A percentile compares a stretch with the other conserved stretches of the same genome.
phyloP scores from a whole-genome alignment of 2,113 vertebrate genomes.

The Crotalus tigris region DNA sequence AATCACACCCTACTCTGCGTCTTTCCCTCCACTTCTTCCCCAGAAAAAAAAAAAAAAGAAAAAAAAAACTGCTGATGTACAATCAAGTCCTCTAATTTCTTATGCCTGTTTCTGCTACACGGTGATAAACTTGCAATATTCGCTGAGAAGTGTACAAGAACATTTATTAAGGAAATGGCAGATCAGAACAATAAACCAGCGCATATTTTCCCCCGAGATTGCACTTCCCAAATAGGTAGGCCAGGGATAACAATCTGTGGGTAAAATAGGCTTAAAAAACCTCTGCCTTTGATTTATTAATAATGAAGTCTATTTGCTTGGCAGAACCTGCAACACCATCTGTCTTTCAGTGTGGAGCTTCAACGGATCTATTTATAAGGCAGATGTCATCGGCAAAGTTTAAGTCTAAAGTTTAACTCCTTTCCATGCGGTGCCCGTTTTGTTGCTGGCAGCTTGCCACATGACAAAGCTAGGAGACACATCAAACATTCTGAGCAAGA shows the following conservation, averaged over 20 bases:
- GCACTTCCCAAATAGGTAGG: background rate
- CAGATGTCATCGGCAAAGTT: constrained; percentile 32
- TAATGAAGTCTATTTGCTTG: constrained; percentile 33
- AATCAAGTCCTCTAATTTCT: background rate
- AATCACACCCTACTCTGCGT: background rate
- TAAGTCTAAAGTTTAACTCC: constrained; percentile 18
- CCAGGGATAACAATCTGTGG: background rate
- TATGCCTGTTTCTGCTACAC: background rate
- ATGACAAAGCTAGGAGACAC: background rate
- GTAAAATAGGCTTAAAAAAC: constrained; percentile 10
- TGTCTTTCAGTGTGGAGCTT: constrained; percentile 15
- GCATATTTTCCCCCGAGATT: background rate
- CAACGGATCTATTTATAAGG: constrained; percentile 32
- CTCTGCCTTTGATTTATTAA: constrained; percentile 33
- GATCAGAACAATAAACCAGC: background rate
- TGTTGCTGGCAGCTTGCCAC: background rate
- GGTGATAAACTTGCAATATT: background rate
- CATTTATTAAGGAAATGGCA: background rate
- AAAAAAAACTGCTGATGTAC: background rate
- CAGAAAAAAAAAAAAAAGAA: background rate
- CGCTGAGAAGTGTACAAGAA: background rate
- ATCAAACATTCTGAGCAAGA: background rate
- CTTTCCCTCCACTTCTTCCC: background rate
- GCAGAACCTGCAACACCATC: constrained; percentile 23
- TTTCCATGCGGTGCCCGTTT: background rate